Base-by-base conservation (phyloP, 2,113 vertebrate genomes). In the Malurus elegans region DNA sequence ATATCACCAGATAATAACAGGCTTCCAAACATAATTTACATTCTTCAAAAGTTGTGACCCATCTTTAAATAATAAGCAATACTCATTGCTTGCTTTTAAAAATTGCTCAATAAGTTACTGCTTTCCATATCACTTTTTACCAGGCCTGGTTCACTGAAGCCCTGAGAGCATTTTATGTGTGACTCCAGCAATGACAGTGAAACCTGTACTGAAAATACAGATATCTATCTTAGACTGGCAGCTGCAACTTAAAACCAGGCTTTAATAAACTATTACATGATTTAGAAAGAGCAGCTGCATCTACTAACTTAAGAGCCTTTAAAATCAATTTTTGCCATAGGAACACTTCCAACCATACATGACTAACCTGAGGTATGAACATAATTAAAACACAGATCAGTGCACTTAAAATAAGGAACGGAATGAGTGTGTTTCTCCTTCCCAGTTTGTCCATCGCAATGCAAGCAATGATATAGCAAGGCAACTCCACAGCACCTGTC, bases 401-500 rank as follows among this genome's bases (percentile, higher is more conserved):
- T 36, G 98, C 98, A n/a, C 98, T 97, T 83, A 98, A 97, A 57
- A 99, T 93, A 96, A 99, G 98, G 74, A 98, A 98, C 7, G 98
- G 98, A 75, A 97, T 98, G 92, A 99, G 97, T 10, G 98, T 98
- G 89, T 97, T 99, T 97, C 98, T 99, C 96, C 99, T 98, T 83
- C 99, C 99, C 53, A 99, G 90, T 79, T 93, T 97, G 93, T 99
- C 98, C 98, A 99, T 99, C 64, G 97, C 98, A 94, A 98, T 75
- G 96, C 98, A 99, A 88, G 98, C 98, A 90, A 99, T 92, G 92
- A 98, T 40, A 93, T 99, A 99, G 32, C 98, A 98, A 64, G 99
- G 99, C 71, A 99, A 90, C 94, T 99, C 99, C 97, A 99, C 98
- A 38, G 98, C 98, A 97, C 99, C 99, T 99, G 97, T 74, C 95